Base-by-base conservation (phyloP, 2,797 vertebrate species). In the Gymnothorax reevesii region DNA sequence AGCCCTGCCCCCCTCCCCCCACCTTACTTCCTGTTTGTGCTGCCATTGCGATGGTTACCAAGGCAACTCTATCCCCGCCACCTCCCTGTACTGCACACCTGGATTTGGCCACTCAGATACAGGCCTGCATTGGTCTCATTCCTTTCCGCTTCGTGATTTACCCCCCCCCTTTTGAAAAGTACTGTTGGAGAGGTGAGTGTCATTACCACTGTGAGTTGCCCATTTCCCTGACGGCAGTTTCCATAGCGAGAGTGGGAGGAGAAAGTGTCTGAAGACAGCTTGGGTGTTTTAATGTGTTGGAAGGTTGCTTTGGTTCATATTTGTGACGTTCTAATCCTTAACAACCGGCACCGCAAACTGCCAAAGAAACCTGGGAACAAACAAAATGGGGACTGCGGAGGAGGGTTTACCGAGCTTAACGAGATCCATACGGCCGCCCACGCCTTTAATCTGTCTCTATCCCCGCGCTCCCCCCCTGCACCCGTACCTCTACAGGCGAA, bases 401-500 rank as follows among this genome's bases (percentile, higher is more conserved):
- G 88, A 86, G 87, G 87, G 87, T 83, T 75, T 42, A 86, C 87
- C 83, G 52, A 57, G 85, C 69, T 87, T 92, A 91, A 92, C 71
- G 71, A 86, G 90, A 91, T 88, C 87, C 86, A 87, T 88, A 64
- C 90, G 91, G 82, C 84, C 57, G 12, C 62, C 64, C 59, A 59
- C 52, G 66, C 25, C n/a, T 57, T 49, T 86, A 73, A 54, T 84
- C 86, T 80, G 27, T 89, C 89, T 89, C 88, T 69, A 88, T 86
- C 86, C 87, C 85, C 42, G 57, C 89, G 90, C 92, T 90, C 90
- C 85, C 89, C 89, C 90, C 89, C 66, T 25, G 66, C 8, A 27
- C 69, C 69, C 33, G 10, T 8, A 13, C 69, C 69, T 17, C 25
- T 2, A 17, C 10, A 42, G 12, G 87, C 77, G 85, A 75, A 27